Conservation (phyloP, 2,888 invertebrate genomes). For the Habroteleia sp. region DNA sequence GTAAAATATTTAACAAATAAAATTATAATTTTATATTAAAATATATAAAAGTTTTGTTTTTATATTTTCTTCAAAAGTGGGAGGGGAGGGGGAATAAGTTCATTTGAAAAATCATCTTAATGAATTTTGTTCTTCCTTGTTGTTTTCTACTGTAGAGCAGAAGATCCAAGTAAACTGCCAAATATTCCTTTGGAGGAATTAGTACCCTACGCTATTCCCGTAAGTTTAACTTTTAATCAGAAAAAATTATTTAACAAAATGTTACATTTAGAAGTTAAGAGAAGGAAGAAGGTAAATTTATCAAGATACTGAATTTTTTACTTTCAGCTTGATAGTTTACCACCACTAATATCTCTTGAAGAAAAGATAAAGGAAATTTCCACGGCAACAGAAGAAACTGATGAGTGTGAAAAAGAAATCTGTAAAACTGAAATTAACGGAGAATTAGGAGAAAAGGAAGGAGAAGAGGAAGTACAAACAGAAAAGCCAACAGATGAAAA, state of each 20-base stretch:
- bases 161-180: conserved; percentile 72
- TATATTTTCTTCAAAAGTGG: neutral
- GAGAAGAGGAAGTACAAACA: conserved; percentile 55
- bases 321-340: conserved; percentile 59
- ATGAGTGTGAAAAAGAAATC: conserved; percentile 22
- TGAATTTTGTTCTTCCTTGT: conserved; percentile 40
- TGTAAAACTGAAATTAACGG: conserved; percentile 36
- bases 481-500: conserved; percentile 74
- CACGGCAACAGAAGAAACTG: conserved; percentile 26
- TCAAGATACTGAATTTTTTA: conserved; percentile 2
- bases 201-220: conserved; percentile 79
- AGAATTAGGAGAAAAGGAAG: conserved; percentile 68
- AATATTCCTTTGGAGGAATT: conserved; percentile 76
- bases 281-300: too few species aligned
- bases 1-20: too few species aligned
- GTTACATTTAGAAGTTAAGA: too few species aligned
- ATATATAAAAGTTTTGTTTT: too few species aligned
- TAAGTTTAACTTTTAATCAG: conserved; percentile 66
- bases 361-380: conserved; percentile 62
- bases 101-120: too few species aligned
- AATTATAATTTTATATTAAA: too few species aligned
- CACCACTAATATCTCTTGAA: conserved; percentile 61
- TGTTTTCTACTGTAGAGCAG: conserved; percentile 70
- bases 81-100: too few species aligned
- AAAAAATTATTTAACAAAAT: too few species aligned